Percentiles rank a stretch among this genome's conserved stretches.
Conservation (phyloP, 2,888 invertebrate genomes). For the Microctonus aethiopoides region DNA sequence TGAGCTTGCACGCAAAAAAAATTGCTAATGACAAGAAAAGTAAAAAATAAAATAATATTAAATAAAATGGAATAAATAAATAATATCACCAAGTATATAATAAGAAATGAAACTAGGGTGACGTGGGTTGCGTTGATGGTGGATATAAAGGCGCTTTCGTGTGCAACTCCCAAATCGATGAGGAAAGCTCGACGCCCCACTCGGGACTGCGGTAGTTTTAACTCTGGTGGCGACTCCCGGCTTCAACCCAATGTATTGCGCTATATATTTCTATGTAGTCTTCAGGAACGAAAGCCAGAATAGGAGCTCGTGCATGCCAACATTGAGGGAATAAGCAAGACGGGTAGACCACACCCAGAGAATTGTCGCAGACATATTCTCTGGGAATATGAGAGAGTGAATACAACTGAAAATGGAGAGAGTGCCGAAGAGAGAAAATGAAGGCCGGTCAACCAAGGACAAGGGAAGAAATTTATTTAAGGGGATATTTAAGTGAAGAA, state of each 20-base stretch:
- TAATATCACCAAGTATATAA: not conserved
- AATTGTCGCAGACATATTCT: slow-evolving; percentile 27
- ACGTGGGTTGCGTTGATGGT: slow-evolving; percentile 13
- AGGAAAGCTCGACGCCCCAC: slow-evolving; percentile 36
- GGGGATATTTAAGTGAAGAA: slow-evolving; percentile 2
- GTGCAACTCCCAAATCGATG: slow-evolving; percentile 32
- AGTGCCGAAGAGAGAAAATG: slow-evolving; percentile 23
- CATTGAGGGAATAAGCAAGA: slow-evolving; percentile 28
- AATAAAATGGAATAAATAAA: not conserved
- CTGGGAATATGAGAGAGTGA: slow-evolving; percentile 8
- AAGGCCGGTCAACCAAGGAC: slow-evolving; percentile 5
- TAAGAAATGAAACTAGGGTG: slow-evolving; percentile 7
- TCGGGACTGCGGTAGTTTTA: slow-evolving; percentile 32
- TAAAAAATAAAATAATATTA: not conserved
- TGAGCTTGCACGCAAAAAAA: not conserved
- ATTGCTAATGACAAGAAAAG: not conserved
- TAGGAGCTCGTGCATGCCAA: slow-evolving; percentile 13
- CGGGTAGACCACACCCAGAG: slow-evolving; percentile 45
- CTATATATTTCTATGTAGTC: not conserved
- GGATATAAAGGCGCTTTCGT: slow-evolving; percentile 18
- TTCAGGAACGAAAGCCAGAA: not conserved
- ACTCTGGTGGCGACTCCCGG: slow-evolving; percentile 18
- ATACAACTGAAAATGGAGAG: slow-evolving; percentile 32
- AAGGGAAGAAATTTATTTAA: not conserved
- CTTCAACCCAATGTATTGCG: not conserved